A percentile compares a stretch with the other conserved stretches of the same genome.
These are phyloP conservation scores for Chelon auratus DNA, from an alignment of 2,797 vertebrate genomes.

Conservation along the genomic window DNA sequence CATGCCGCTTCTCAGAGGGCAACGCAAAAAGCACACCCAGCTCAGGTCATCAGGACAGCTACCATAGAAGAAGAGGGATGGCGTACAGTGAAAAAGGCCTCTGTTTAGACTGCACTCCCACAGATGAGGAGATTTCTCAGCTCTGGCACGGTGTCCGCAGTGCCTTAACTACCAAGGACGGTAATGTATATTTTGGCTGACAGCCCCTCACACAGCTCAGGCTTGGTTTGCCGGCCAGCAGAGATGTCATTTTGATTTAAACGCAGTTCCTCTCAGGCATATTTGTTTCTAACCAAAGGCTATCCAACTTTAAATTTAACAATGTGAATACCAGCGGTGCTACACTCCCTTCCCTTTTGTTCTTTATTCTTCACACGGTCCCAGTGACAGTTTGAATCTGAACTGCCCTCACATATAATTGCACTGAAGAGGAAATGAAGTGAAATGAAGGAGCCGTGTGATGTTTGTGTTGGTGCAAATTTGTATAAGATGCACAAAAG, in stretches of 20 bases:
- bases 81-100: constrained; percentile 76
- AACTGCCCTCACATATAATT: constrained; percentile 39
- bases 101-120: constrained; percentile 80
- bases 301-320: not conserved
- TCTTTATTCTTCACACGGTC: not conserved
- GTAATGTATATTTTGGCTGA: constrained; percentile 66
- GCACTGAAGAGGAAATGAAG: constrained; percentile 19
- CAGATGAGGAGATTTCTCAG: constrained; percentile 88
- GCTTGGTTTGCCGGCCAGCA: not conserved
- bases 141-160: constrained; percentile 81
- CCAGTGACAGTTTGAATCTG: constrained; percentile 5
- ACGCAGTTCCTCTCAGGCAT: not conserved
- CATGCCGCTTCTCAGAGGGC: constrained; percentile 62
- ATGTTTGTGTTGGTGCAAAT: constrained; percentile 40
- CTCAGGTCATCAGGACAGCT: constrained; percentile 67
- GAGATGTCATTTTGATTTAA: constrained; percentile 1
- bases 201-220: not conserved
- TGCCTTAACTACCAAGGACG: constrained; percentile 80
- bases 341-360: not conserved
- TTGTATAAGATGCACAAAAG: constrained; percentile 39
- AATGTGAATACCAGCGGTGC: not conserved
- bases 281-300: not conserved
- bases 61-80: constrained; percentile 63
- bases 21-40: constrained; percentile 60
- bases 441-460: constrained; percentile 23